phyloP scores from a whole-genome alignment of 2,888 invertebrate genomes.

The Caenorhabditis sp. region DNA sequence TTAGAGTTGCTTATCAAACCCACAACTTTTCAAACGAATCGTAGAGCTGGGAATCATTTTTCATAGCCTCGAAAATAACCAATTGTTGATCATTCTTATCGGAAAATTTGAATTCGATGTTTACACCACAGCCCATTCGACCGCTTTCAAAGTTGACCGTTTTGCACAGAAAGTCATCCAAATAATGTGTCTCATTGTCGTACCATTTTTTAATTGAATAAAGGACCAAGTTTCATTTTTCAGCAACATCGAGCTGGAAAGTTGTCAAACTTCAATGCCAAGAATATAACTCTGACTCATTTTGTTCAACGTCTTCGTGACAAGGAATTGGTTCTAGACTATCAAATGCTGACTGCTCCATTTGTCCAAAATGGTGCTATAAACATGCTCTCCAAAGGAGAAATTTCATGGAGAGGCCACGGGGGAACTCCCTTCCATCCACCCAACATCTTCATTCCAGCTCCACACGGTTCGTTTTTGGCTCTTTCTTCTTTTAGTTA shows the following conservation, averaged over 20 bases:
- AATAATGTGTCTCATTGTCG: too few species aligned
- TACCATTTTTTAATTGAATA: too few species aligned
- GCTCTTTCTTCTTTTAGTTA: background rate
- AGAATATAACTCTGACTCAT: slow-evolving; percentile 77
- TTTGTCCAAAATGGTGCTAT: slow-evolving; percentile 80
- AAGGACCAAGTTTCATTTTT: background rate
- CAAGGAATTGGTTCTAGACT: slow-evolving; percentile 80
- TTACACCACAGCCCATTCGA: too few species aligned
- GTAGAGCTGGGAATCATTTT: too few species aligned
- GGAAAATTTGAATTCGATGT: too few species aligned
- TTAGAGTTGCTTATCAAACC: too few species aligned
- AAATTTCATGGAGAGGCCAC: slow-evolving; percentile 80
- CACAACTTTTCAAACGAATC: too few species aligned
- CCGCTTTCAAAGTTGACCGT: too few species aligned
- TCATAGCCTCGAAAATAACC: too few species aligned
- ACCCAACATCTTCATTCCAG: slow-evolving; percentile 80
- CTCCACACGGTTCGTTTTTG: slow-evolving; percentile 76
- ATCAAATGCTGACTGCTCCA: slow-evolving; percentile 78
- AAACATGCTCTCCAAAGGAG: slow-evolving; percentile 81
- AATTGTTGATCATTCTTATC: too few species aligned
- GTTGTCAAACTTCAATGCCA: slow-evolving; percentile 57
- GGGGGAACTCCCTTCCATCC: slow-evolving; percentile 82
- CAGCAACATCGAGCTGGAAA: slow-evolving; percentile 45
- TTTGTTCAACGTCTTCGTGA: slow-evolving; percentile 78
- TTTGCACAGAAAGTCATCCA: too few species aligned